Evolutionary conservation across 2,113 vertebrate genomes (phyloP).

Genomic region (Nerophis lumbriciformis): DNA sequence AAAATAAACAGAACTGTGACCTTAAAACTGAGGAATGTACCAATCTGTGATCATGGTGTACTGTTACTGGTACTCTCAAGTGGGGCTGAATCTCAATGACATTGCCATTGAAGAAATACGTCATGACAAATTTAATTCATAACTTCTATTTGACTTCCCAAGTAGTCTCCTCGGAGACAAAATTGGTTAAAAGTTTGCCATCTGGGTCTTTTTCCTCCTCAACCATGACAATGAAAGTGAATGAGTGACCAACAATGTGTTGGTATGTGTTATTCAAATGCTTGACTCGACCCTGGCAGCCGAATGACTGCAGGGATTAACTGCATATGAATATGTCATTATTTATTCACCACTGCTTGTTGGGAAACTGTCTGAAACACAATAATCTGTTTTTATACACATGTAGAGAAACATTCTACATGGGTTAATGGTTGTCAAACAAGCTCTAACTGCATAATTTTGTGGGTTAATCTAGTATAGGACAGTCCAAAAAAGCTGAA

Average conservation of each 20-base stretch:
- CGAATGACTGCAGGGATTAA: neutral
- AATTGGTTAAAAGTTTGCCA: constrained; percentile 37
- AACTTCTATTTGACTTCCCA: constrained; percentile 13
- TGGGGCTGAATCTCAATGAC: too few species aligned
- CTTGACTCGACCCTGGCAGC: constrained; percentile 7
- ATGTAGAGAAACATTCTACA: too few species aligned
- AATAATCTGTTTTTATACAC: neutral
- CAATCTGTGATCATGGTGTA: too few species aligned
- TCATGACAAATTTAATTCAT: constrained; percentile 2
- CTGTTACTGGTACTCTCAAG: too few species aligned
- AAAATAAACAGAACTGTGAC: too few species aligned
- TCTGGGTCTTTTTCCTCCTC: constrained; percentile 25
- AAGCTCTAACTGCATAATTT: too few species aligned
- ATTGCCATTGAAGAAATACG: neutral
- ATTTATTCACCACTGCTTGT: neutral
- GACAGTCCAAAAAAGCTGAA: too few species aligned
- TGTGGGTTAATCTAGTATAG: too few species aligned
- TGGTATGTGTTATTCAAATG: constrained; percentile 16
- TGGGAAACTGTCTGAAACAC: neutral
- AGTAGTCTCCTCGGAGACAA: constrained; percentile 6
- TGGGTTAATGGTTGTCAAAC: neutral
- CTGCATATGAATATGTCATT: neutral
- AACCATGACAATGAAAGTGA: constrained; percentile 15
- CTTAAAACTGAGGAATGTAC: too few species aligned
- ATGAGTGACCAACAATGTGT: constrained; percentile 37